Conservation (phyloP, 1,140 invertebrate genomes). For the Cydia fagiglandana region DNA sequence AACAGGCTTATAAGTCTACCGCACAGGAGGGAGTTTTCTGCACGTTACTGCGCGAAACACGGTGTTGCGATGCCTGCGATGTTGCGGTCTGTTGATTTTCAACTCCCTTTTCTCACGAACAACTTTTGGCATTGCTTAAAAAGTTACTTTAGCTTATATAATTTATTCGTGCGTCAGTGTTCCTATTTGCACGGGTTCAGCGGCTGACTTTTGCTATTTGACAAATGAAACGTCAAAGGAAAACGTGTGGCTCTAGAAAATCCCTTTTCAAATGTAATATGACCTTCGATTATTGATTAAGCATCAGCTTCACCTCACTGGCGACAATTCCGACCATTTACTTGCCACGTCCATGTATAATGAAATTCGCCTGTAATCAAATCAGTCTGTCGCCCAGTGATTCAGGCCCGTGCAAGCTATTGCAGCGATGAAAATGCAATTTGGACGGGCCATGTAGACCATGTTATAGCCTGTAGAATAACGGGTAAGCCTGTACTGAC, state of each 20-base stretch:
- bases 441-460: conserved; percentile 7
- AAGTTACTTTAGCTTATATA: conserved; percentile 7
- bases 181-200: background rate
- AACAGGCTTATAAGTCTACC: conserved; percentile 25
- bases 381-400: conserved; percentile 16
- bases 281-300: background rate
- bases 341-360: background rate
- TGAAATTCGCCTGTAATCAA: conserved; percentile 3
- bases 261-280: background rate
- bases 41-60: conserved; percentile 1
- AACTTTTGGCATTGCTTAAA: conserved; percentile 20
- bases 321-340: background rate
- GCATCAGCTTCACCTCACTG: background rate
- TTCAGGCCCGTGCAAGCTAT: conserved; percentile 10
- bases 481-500: conserved; percentile 2
- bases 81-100: conserved; percentile 12
- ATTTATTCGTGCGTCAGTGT: conserved; percentile 1
- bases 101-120: background rate
- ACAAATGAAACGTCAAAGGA: background rate
- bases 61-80: background rate
- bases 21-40: background rate
- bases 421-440: conserved; percentile 31
- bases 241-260: background rate
- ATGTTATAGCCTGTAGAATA: background rate
- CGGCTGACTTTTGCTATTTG: background rate